Conservation (phyloP, 1,140 invertebrate genomes). For the fruit fly (Drosophila melanogaster) region DNA sequence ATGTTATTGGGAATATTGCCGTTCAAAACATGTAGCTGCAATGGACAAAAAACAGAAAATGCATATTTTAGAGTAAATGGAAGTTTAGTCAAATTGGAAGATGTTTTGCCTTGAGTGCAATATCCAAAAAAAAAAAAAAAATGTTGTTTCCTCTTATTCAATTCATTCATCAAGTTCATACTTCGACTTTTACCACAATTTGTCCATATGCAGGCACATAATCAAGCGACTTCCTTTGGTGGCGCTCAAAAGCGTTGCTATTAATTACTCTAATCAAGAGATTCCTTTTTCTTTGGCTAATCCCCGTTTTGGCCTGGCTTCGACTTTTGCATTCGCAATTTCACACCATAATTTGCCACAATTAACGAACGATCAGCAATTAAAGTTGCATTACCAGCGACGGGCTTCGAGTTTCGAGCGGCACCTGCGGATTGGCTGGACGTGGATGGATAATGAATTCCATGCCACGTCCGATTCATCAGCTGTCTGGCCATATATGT, state of each 20-base stretch:
- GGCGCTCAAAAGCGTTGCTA: constrained; percentile 64
- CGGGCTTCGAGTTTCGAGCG: constrained; percentile 39
- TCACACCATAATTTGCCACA: constrained; percentile 69
- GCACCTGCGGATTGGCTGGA: constrained; percentile 51
- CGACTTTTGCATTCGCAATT: constrained; percentile 48
- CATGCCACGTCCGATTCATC: constrained; percentile 28
- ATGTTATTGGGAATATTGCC: no score
- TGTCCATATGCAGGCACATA: constrained; percentile 20
- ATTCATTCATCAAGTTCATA: constrained; percentile 37
- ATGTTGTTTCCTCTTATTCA: neutral
- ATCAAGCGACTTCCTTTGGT: constrained; percentile 45
- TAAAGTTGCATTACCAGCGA: constrained; percentile 71
- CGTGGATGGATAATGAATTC: constrained; percentile 65
- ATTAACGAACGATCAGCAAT: constrained; percentile 77
- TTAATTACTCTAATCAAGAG: constrained; percentile 65
- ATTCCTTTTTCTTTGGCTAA: constrained; percentile 49
- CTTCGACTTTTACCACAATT: constrained; percentile 33
- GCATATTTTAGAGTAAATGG: neutral
- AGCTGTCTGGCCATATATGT: constrained; percentile 32
- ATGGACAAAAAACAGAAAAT: neutral
- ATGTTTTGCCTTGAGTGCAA: neutral
- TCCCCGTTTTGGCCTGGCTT: constrained; percentile 13
- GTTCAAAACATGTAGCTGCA: no score
- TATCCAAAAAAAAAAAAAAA: neutral
- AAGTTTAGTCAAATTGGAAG: neutral